A percentile compares a stretch with the other conserved stretches of the same genome.
Conservation (phyloP, 1,140 invertebrate genomes). For the Scaptomyza pallida region DNA sequence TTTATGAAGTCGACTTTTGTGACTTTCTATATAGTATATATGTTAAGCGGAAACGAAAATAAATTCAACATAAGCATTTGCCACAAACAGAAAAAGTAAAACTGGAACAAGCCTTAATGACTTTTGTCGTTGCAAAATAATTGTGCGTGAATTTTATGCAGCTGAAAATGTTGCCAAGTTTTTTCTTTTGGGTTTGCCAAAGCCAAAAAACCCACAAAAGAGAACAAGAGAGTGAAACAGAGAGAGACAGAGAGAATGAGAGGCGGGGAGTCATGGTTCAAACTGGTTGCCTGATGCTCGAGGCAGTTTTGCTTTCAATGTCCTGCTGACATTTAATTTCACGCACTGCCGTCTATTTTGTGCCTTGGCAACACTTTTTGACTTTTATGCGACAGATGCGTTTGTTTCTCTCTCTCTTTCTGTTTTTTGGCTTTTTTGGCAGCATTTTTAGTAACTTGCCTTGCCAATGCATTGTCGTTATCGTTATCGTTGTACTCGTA, state of each 20-base stretch:
- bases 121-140: constrained; percentile 81
- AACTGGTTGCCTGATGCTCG: background rate
- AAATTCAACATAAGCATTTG: constrained; percentile 74
- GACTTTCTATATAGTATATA: constrained; percentile 7
- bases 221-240: constrained; percentile 1
- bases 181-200: background rate
- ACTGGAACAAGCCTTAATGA: constrained; percentile 65
- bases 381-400: constrained; percentile 61
- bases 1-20: constrained; percentile 20
- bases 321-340: constrained; percentile 82
- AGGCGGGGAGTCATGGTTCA: background rate
- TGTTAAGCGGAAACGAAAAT: constrained; percentile 63
- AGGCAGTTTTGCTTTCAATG: constrained; percentile 62
- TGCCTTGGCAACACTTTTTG: constrained; percentile 80
- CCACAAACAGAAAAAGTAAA: constrained; percentile 34
- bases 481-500: background rate
- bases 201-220: constrained; percentile 33
- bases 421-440: constrained; percentile 28
- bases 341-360: constrained; percentile 81
- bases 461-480: constrained; percentile 15
- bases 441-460: constrained; percentile 27
- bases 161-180: constrained; percentile 33
- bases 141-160: constrained; percentile 75
- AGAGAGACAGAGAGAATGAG: background rate
- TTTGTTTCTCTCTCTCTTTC: background rate